Conservation (phyloP, 2,888 invertebrate species). For the Andrena marginata region DNA sequence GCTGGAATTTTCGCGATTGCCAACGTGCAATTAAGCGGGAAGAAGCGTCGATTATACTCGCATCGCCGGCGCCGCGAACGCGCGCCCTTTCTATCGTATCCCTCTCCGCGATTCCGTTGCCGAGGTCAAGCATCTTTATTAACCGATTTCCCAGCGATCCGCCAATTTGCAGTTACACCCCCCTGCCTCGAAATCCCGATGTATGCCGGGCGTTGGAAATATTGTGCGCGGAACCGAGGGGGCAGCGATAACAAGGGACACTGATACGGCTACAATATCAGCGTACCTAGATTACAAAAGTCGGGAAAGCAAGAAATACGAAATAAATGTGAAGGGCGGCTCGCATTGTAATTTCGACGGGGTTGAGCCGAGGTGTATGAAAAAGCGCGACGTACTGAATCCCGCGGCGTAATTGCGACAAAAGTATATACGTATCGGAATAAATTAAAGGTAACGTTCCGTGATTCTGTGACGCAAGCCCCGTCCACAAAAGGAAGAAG, state of each 20-base stretch:
- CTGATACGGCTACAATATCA: constrained; percentile 37
- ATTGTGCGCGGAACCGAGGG: neutral
- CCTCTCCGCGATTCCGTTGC: neutral
- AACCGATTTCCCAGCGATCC: constrained; percentile 1
- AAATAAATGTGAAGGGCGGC: constrained; percentile 26
- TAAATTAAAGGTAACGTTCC: constrained; percentile 40
- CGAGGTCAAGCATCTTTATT: neutral
- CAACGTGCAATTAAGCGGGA: constrained; percentile 34
- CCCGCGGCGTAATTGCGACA: constrained; percentile 19
- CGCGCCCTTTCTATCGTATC: neutral
- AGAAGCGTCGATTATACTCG: constrained; percentile 10
- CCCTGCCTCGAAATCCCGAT: constrained; percentile 5
- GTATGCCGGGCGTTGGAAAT: neutral
- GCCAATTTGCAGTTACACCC: neutral
- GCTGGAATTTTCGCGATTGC: constrained; percentile 30
- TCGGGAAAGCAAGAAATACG: too few relatives aligned
- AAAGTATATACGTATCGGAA: constrained; percentile 11
- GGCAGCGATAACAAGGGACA: neutral
- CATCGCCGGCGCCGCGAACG: constrained; percentile 4
- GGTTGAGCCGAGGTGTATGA: neutral
- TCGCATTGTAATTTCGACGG: constrained; percentile 26
- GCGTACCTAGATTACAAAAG: constrained; percentile 37
- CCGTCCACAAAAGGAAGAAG: constrained; percentile 1
- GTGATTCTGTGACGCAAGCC: neutral
- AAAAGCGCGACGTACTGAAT: constrained; percentile 23